Base-by-base conservation (phyloP, 2,113 vertebrate species). In the Hipposideros armiger region DNA sequence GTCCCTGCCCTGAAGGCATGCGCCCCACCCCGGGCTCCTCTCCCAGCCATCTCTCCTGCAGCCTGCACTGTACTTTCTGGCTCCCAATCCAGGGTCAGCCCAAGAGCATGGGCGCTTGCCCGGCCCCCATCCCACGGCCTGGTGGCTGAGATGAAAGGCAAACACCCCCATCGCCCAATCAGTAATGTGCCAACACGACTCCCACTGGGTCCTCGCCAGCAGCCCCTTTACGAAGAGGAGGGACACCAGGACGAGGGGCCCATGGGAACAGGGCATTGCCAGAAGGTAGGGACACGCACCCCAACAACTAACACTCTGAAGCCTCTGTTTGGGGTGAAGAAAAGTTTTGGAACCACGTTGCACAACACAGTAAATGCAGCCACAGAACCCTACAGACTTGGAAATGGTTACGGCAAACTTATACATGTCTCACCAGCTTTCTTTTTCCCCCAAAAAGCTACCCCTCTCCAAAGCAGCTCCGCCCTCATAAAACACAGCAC, bases 111-210 rank as follows among this genome's bases (percentile, higher is more conserved):
- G 7, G n/a, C 3, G 19, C 26, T 28, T 3, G 2, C 30, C 40
- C 1, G 0, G 52, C 52, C 45, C 32, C 50, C 7, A 16, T 13
- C 67, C 40, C 24, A 4, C 30, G 4, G 13, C 2, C 45, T 1
- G 32, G 32, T 4, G 56, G 47, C 66, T 24, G 22, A 77, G 10
- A 14, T 16, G 17, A 66, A 73, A 76, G 15, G 14, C 2, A 16
- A 45, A 47, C 15, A 56, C 64, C 11, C 36, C 7, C 0, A 30
- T 11, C 17, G 14, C 20, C 69, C 7, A 17, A 0, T 14, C 1
- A 11, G 13, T 3, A 20, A 15, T 9, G 9, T 0, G 24, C n/a
- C 40, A 8, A 26, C 4, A 1, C 0, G 15, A 50, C 13, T 5
- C 13, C 82, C 16, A 22, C 78, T 36, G 22, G 1, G 47, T 47